Conservation (phyloP, 1,140 invertebrate species). For the Sipha flava region DNA sequence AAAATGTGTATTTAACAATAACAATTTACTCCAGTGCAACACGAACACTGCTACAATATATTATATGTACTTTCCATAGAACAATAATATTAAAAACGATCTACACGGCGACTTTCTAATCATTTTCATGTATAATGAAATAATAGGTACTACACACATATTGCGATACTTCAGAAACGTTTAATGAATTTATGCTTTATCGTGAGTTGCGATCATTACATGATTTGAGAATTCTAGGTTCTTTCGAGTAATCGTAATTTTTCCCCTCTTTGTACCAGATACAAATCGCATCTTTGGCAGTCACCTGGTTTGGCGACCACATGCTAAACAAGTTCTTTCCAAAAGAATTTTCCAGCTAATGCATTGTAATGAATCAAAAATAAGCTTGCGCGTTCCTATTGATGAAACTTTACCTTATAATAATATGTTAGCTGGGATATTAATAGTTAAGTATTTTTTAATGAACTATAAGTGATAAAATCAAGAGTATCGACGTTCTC, state of each 20-base stretch:
- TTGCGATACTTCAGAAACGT: background rate
- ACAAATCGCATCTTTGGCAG: conserved; percentile 54
- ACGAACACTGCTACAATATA: too few species aligned
- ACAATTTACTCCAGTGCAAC: background rate
- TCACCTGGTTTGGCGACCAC: conserved; percentile 56
- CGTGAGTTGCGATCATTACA: too few species aligned
- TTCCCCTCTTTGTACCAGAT: conserved; percentile 62
- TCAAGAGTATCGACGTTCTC: too few species aligned
- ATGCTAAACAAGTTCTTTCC: conserved; percentile 59
- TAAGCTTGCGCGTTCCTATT: too few species aligned
- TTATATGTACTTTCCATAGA: background rate
- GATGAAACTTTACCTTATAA: too few species aligned
- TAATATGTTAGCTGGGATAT: too few species aligned
- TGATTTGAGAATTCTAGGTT: conserved; percentile 41
- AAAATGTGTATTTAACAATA: too few species aligned
- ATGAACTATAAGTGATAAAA: too few species aligned
- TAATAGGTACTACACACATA: background rate
- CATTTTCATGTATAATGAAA: background rate
- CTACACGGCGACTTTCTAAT: background rate
- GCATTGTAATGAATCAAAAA: too few species aligned
- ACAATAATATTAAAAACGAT: background rate
- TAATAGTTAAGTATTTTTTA: too few species aligned
- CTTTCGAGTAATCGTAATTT: conserved; percentile 51
- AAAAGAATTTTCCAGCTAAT: conserved; percentile 54
- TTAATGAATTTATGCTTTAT: background rate